These are phyloP conservation scores for Sebastes itinus DNA, from an alignment of 2,797 vertebrate species.

Conservation along the genomic window DNA sequence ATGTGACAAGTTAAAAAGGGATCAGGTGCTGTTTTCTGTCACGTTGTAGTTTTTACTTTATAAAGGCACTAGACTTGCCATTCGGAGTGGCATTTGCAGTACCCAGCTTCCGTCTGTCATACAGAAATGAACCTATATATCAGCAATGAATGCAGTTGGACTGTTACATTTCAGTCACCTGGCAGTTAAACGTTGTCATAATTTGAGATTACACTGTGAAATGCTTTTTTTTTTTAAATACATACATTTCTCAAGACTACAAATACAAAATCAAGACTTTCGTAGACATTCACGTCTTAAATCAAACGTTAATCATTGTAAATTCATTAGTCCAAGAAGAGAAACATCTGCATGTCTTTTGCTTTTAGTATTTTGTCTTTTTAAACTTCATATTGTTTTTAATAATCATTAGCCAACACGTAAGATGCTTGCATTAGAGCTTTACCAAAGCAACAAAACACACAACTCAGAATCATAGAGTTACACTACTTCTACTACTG, in stretches of 20 bases:
- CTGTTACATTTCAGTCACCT: slow-evolving; percentile 23
- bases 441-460: slow-evolving; percentile 8
- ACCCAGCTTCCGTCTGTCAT: slow-evolving; percentile 72
- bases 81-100: slow-evolving; percentile 77
- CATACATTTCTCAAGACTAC: neutral
- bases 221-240: neutral
- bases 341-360: slow-evolving; percentile 23
- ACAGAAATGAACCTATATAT: slow-evolving; percentile 62
- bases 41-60: slow-evolving; percentile 34
- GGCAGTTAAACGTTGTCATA: neutral
- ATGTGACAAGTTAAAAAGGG: slow-evolving; percentile 47
- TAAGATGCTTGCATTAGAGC: neutral
- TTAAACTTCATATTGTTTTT: slow-evolving; percentile 15
- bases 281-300: neutral
- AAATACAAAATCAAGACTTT: neutral
- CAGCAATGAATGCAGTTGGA: slow-evolving; percentile 23
- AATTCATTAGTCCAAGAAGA: neutral
- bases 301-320: neutral
- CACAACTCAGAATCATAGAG: neutral
- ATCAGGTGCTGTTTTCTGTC: slow-evolving; percentile 30
- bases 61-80: slow-evolving; percentile 77
- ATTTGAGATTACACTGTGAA: slow-evolving; percentile 51
- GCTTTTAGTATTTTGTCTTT: slow-evolving; percentile 25
- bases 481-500: neutral
- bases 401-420: neutral